Evolutionary conservation across 2,888 invertebrate species (phyloP), one percentile per base, ranked within the genome.

Genomic region (Heliconius erato): DNA sequence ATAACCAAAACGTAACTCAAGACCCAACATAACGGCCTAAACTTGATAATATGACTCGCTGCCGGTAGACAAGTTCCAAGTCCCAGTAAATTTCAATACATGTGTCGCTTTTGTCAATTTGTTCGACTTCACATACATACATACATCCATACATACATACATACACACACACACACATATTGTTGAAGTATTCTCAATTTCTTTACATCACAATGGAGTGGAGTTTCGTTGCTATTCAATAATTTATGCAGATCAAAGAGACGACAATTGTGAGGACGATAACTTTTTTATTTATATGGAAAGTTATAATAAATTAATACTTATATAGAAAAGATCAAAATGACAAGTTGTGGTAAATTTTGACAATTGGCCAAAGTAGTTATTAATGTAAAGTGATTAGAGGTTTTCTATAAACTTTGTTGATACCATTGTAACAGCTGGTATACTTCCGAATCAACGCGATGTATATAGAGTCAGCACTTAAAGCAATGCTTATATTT

Each of bases 51-150:
- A 79, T 11, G 40, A 40, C 40, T 40, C 14, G 32, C 26, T 63
- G 26, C 54, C 78, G 32, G 72, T 68, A 81, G 68, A 63, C 79
- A 74, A 74, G 74, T 79, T 69, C 49, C 54, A 49, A 72, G 54
- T 82, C 19, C 32, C 23, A 28, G 68, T 65, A 69, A 76, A 82
- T 79, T 68, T 79, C 82, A 79, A 79, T 82, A 74, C 68, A 78
- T 69, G 59, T 69, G 68, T 68, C 74, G 54, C 74, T 80, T 54
- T 35, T 76, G 74, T 80, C 80, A 80, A 80, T 76, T 76, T 80
- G 59, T 40, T 68, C 54, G 54, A n/a, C 49, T 67, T 19, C 28
- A n/a, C 32, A 26, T 67, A 28, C 16, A 28, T 28, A 32, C 28
- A 28, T 67, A 28, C 14, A 67, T 4, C 26, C n/a, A 63, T n/a